Base-by-base conservation (phyloP, 2,113 vertebrate species). In the Vimba vimba region DNA sequence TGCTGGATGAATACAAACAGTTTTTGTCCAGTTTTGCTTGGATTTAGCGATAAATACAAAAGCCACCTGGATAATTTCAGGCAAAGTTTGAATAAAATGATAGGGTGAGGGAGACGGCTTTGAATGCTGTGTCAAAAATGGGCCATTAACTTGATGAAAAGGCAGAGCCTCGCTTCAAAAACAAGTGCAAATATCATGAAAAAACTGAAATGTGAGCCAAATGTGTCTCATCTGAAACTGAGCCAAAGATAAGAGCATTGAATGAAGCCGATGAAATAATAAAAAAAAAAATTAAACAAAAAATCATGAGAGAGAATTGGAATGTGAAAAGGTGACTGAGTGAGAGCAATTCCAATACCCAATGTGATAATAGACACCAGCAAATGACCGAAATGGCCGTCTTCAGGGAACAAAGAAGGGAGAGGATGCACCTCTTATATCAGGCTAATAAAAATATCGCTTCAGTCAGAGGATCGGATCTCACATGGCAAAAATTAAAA, bases 401-500 rank as follows among this genome's bases (percentile, higher is more conserved):
- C 82, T 79, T 47, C 75, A 21, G 75, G 84, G 79, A 74, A 39
- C 52, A 33, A 39, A 68, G 57, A 55, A 64, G n/a, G 47, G 10
- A 39, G 57, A 66, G 47, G 85, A 83, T 43, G 60, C 47, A 33
- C 36, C 81, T 83, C 52, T 52, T 77, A 57, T 27, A 87, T 21
- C 59, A 78, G 80, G 30, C 43, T 78, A 74, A 77, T 83, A 68
- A 82, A 83, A 57, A 78, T 30, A 83, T 39, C 21, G 12, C 60
- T 47, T 60, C 57, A 76, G 81, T 86, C 85, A 86, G 36, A 81
- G 52, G 36, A 86, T 45, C 57, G 15, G 57, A 75, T 86, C 81
- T 86, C 68, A 79, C 19, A 11, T 33, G 25, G 68, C 27, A 79
- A 84, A 43, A 84, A 86, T 86, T 66, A 84, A 84, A 84, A 80